A percentile compares a stretch with the other conserved stretches of the same genome.
Conservation (phyloP, 1,140 invertebrate genomes). For the Bombyx mandarina region DNA sequence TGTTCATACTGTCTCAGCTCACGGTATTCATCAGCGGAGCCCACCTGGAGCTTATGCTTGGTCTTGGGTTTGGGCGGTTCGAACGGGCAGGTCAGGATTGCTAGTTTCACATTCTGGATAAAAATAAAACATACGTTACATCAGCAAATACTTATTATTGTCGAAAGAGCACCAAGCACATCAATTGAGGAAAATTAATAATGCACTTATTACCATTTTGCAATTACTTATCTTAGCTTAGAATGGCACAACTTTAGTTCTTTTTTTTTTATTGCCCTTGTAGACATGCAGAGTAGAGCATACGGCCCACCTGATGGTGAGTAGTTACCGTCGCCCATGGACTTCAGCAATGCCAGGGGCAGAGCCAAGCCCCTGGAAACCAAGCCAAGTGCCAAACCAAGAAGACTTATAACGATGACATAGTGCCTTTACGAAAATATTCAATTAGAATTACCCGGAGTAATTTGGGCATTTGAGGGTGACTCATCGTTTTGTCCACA, state of each 20-base stretch:
- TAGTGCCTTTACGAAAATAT: neutral
- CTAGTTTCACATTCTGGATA: constrained; percentile 88
- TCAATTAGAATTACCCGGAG: constrained; percentile 78
- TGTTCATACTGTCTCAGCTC: constrained; percentile 94
- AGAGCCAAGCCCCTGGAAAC: too few species aligned
- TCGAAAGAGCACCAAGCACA: too few species aligned
- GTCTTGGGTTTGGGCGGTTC: constrained; percentile 99
- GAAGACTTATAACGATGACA: neutral
- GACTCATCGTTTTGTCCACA: constrained; percentile 98
- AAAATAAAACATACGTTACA: neutral
- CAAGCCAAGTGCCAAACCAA: neutral
- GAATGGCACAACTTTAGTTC: too few species aligned
- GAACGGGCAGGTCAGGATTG: constrained; percentile 99
- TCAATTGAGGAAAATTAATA: too few species aligned
- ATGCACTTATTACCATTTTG: too few species aligned
- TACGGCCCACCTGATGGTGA: too few species aligned
- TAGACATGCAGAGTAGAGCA: too few species aligned
- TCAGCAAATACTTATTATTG: too few species aligned
- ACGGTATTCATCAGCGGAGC: constrained; percentile 96
- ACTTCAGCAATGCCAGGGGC: too few species aligned
- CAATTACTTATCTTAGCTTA: too few species aligned
- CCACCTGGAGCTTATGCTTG: constrained; percentile 99
- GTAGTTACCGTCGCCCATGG: too few species aligned
- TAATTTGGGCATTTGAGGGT: constrained; percentile 99
- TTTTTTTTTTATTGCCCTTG: too few species aligned